These are phyloP conservation scores for Temnothorax longispinosus DNA, from an alignment of 1,140 invertebrate genomes.

Conservation along the genomic window DNA sequence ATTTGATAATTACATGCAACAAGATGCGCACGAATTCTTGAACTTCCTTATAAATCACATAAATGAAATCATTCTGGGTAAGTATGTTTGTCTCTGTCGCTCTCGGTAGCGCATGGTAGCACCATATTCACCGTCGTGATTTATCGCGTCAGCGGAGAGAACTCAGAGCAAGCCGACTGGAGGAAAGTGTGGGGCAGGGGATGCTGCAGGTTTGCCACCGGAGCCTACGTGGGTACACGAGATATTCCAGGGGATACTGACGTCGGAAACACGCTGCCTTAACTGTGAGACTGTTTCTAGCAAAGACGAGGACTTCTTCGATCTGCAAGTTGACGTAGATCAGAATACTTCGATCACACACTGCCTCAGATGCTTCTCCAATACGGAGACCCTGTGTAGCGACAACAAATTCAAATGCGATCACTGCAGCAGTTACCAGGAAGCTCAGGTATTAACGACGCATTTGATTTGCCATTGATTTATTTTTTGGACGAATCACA, in stretches of 20 bases:
- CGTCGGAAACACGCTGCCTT: conserved; percentile 99
- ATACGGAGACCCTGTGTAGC: conserved; percentile 99
- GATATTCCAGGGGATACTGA: conserved; percentile 99
- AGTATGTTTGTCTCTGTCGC: conserved; percentile 78
- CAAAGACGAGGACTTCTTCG: conserved; percentile 99
- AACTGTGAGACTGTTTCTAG: conserved; percentile 99
- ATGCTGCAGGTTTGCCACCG: conserved; percentile 86
- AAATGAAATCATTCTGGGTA: conserved; percentile 96
- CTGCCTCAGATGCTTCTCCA: conserved; percentile 98
- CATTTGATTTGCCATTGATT: conserved; percentile 9
- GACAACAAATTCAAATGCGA: conserved; percentile 99
- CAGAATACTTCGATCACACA: conserved; percentile 99
- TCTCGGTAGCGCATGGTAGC: not conserved
- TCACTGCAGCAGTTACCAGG: conserved; percentile 99
- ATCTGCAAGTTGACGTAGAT: conserved; percentile 99
- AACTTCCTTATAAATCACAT: conserved; percentile 99
- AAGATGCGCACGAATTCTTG: conserved; percentile 99
- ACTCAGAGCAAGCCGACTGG: conserved; percentile 89
- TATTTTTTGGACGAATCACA: not conserved
- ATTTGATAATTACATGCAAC: conserved; percentile 99
- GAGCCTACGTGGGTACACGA: conserved; percentile 99
- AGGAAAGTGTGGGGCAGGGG: conserved; percentile 81
- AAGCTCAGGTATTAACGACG: conserved; percentile 92
- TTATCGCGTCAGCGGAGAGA: conserved; percentile 89
- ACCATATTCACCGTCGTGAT: not conserved